A percentile compares a stretch with the other conserved stretches of the same genome.
These are phyloP conservation scores for Nyctalus aviator DNA, from an alignment of 2,797 vertebrate genomes.

Conservation along the genomic window DNA sequence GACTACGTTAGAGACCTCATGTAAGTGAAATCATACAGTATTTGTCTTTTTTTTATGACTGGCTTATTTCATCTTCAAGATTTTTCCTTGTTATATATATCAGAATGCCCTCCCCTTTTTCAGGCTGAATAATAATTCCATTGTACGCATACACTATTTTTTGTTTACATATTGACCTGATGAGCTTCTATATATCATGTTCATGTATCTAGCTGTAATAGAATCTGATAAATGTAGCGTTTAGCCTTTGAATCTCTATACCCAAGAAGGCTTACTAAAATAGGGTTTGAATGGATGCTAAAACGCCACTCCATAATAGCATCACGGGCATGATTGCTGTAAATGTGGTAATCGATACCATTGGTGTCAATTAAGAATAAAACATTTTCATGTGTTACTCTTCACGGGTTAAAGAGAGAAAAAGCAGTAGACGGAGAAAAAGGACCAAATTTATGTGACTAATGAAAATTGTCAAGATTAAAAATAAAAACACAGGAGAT, in stretches of 20 bases:
- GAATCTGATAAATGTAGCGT: background rate
- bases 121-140: no score
- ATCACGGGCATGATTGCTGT: background rate
- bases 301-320: background rate
- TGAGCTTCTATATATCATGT: background rate
- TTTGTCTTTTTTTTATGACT: background rate
- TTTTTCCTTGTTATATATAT: background rate
- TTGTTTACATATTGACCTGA: background rate
- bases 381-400: background rate
- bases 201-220: background rate
- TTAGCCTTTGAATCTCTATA: conserved; percentile 3
- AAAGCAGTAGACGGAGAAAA: background rate
- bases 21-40: background rate
- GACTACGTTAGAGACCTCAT: background rate
- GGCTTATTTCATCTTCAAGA: background rate
- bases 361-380: background rate
- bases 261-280: background rate
- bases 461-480: background rate
- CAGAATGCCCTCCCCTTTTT: background rate
- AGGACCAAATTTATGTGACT: background rate
- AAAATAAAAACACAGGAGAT: background rate
- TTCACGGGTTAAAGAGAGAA: background rate
- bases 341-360: background rate
- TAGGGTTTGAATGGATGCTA: background rate
- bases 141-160: no score